phyloP scores from a whole-genome alignment of 2,888 invertebrate species.

The Caenorhabditis uteleia region DNA sequence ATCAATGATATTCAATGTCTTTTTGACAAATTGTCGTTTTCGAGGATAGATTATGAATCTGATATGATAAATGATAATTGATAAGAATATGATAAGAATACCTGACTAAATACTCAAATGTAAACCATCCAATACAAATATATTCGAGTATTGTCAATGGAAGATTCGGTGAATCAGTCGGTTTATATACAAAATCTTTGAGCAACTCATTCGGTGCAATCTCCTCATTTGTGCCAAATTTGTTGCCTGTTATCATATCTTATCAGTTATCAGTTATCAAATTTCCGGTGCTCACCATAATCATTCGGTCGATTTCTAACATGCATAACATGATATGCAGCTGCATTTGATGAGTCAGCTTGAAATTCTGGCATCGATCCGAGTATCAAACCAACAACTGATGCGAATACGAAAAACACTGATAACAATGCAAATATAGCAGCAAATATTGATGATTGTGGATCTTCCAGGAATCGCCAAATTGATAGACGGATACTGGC shows the following conservation, averaged over 20 bases:
- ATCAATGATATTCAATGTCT: slow-evolving; percentile 66
- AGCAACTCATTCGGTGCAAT: slow-evolving; percentile 23
- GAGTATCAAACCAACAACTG: slow-evolving; percentile 63
- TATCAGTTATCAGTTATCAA: slow-evolving; percentile 1
- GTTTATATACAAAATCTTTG: slow-evolving; percentile 46
- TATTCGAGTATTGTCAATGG: slow-evolving; percentile 61
- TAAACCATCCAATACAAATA: slow-evolving; percentile 68
- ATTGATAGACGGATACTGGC: slow-evolving; percentile 49
- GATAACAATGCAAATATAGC: slow-evolving; percentile 64
- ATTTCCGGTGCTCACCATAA: slow-evolving; percentile 4
- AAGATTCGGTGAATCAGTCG: slow-evolving; percentile 61
- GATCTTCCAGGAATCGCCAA: slow-evolving; percentile 66
- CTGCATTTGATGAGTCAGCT: slow-evolving; percentile 59
- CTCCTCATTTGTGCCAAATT: slow-evolving; percentile 31
- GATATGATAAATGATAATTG: slow-evolving; percentile 1
- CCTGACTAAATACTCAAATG: slow-evolving; percentile 63
- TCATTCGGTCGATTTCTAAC: slow-evolving; percentile 38
- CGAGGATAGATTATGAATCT: slow-evolving; percentile 62
- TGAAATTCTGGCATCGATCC: slow-evolving; percentile 69
- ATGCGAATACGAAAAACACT: slow-evolving; percentile 67
- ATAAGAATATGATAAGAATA: background rate
- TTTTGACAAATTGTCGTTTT: slow-evolving; percentile 54
- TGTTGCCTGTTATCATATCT: slow-evolving; percentile 17
- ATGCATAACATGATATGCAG: slow-evolving; percentile 63
- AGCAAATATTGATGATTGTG: slow-evolving; percentile 59